phyloP scores from a whole-genome alignment of 2,888 invertebrate genomes.

The Hetaerina titia region DNA sequence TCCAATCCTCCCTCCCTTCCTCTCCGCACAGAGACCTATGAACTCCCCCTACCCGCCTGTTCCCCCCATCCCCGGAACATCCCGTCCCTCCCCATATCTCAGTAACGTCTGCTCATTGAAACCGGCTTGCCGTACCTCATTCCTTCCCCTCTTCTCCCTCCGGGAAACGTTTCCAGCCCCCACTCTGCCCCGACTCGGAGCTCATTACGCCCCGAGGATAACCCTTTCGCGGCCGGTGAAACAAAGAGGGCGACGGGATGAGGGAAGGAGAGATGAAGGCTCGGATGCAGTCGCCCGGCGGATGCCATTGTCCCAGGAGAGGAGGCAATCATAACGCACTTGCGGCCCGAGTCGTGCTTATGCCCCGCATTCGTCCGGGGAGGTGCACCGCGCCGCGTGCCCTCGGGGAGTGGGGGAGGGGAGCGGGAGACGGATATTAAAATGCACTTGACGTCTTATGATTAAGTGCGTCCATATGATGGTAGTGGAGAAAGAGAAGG shows the following conservation, averaged over 20 bases:
- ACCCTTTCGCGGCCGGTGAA: constrained; percentile 10
- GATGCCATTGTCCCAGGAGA: not conserved
- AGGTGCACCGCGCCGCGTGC: not conserved
- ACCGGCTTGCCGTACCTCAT: not conserved
- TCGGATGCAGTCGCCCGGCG: not conserved
- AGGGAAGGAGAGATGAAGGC: not conserved
- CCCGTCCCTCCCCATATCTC: not conserved
- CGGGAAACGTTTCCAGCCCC: not conserved
- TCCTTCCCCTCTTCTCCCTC: not conserved
- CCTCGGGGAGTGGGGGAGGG: not conserved
- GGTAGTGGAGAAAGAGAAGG: not conserved
- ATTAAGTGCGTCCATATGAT: constrained; percentile 20
- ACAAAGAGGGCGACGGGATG: not conserved
- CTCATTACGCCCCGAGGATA: constrained; percentile 2
- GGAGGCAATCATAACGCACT: constrained; percentile 5
- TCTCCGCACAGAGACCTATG: not conserved
- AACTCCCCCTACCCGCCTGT: not conserved
- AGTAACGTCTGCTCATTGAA: not conserved
- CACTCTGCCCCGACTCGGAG: not conserved
- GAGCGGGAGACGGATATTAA: not conserved
- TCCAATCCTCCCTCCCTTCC: not conserved
- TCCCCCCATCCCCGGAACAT: not conserved
- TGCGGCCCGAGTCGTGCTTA: not conserved
- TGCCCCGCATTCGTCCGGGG: not conserved
- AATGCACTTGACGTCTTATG: constrained; percentile 42